Base-by-base conservation (phyloP, 2,888 invertebrate genomes). In the Electrophaes corylata region DNA sequence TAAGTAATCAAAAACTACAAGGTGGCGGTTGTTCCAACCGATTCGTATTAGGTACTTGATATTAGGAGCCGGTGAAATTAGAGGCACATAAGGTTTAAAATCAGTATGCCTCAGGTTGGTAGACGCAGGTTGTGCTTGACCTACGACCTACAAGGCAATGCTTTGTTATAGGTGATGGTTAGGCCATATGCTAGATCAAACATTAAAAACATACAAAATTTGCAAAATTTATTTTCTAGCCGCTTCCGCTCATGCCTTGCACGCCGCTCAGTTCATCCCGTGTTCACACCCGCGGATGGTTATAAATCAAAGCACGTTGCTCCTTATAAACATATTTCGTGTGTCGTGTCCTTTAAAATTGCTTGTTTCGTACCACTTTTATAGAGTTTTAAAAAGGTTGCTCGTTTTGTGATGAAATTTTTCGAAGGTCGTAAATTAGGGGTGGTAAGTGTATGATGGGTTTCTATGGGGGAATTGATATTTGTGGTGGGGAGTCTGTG, bases 301-400 rank as follows among this genome's bases (percentile, higher is more conserved):
- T 84, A 81, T 90, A 90, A 90, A 90, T 90, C 89, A 89, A 79
- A 78, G 71, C 84, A 83, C 84, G 88, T 84, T 85, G 81, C 79
- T 83, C 69, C 86, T 88, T 79, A 88, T 89, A 84, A 89, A 84
- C 88, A 90, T 90, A 89, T 89, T 88, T 90, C 69, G 79, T 76
- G 75, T 81, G 88, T 85, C 84, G 72, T 70, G 79, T 76, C 77
- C 82, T 88, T 84, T 77, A 79, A 86, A 84, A 81, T 79, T 72
- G 73, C 79, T 78, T 79, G 79, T 73, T 74, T 81, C 78, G 76
- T 73, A 41, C 51, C 41, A 64, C 63, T 73, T 71, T 60, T 67
- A 67, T 63, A 58, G 47, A 60, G 52, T 52, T 57, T 48, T 67
- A 66, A 61, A 60, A 49, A 60, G 44, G 60, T 50, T 43, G 26